These are phyloP conservation scores for Clavelina lepadiformis DNA, from an alignment of 23 tunicate genomes.

Conservation along the genomic window DNA sequence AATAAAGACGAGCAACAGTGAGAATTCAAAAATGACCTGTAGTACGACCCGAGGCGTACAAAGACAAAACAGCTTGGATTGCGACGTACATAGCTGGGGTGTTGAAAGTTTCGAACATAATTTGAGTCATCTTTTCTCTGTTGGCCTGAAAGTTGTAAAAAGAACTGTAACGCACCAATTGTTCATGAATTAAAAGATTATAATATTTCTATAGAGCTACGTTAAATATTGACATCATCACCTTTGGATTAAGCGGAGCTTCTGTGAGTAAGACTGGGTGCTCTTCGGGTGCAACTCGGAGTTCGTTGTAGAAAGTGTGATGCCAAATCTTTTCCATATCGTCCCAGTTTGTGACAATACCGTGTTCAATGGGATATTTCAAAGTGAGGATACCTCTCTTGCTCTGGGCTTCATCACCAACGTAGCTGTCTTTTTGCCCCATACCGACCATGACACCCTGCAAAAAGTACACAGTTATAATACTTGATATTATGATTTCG, in stretches of 20 bases:
- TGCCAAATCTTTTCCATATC: slow-evolving; percentile 99
- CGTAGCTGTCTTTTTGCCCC: slow-evolving; percentile 87
- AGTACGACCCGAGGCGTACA: slow-evolving; percentile 60
- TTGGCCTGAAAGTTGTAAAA: slow-evolving; percentile 14
- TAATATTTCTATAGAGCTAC: not conserved
- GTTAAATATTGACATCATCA: not conserved
- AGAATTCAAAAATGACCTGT: too few species aligned
- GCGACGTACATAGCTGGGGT: slow-evolving; percentile 34
- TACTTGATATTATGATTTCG: not conserved
- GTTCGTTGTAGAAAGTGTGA: slow-evolving; percentile 96
- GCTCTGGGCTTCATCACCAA: slow-evolving; percentile 80
- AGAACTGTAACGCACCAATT: not conserved
- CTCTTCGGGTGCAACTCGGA: slow-evolving; percentile 81
- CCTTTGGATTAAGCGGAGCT: slow-evolving; percentile 62
- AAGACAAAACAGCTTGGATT: slow-evolving; percentile 41
- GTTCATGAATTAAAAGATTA: not conserved
- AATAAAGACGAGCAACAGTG: too few species aligned
- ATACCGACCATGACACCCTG: slow-evolving; percentile 85
- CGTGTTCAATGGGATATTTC: slow-evolving; percentile 84
- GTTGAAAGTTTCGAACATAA: slow-evolving; percentile 27
- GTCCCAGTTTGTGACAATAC: slow-evolving; percentile 89
- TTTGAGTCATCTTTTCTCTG: slow-evolving; percentile 57
- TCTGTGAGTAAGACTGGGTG: slow-evolving; percentile 63
- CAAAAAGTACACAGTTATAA: not conserved
- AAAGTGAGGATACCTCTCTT: slow-evolving; percentile 75